Conservation (phyloP, 2,797 vertebrate species). For the Hydrophis major region DNA sequence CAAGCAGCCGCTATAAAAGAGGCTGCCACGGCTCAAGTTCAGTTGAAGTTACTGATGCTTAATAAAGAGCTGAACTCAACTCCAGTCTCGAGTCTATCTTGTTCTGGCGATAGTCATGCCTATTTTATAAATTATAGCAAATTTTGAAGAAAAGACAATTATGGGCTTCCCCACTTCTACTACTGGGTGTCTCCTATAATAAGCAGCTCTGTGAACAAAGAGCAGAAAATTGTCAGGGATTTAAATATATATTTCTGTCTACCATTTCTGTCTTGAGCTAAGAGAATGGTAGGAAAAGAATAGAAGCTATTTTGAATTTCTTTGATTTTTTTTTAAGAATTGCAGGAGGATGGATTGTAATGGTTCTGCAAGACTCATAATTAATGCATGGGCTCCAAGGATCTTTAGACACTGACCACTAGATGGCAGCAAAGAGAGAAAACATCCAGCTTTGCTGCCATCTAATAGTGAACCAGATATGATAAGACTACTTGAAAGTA, state of each 20-base stretch:
- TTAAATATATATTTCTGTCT: background rate
- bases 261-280: background rate
- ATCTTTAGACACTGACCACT: background rate
- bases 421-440: background rate
- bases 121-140: background rate
- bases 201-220: background rate
- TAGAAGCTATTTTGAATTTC: background rate
- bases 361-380: background rate
- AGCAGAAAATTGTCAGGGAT: background rate
- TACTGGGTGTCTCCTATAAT: background rate
- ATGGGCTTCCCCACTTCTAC: background rate
- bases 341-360: background rate
- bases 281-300: background rate
- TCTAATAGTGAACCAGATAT: background rate
- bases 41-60: too few species aligned
- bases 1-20: too few species aligned
- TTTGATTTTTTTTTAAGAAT: background rate
- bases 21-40: too few species aligned
- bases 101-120: background rate
- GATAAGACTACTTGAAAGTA: background rate
- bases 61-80: too few species aligned
- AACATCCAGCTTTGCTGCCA: background rate
- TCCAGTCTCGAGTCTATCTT: too few species aligned
- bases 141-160: background rate
- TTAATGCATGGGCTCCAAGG: background rate